Evolutionary conservation across 2,113 vertebrate species (phyloP).

Genomic region (Dromiciops gliroides): DNA sequence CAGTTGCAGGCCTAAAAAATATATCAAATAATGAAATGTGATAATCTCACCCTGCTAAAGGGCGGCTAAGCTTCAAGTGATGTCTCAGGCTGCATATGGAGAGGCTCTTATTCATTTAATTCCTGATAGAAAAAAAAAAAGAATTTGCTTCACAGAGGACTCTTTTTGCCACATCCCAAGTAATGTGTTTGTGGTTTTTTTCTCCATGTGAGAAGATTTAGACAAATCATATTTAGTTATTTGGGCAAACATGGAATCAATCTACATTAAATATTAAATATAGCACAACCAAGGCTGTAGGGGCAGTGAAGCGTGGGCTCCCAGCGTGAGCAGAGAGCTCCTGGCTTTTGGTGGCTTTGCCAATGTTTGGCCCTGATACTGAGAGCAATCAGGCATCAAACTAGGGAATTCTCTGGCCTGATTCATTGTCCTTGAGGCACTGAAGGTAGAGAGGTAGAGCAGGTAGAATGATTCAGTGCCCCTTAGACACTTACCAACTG

Average conservation of each 20-base stretch:
- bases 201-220: slow-evolving; percentile 45
- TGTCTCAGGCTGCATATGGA: slow-evolving; percentile 35
- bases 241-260: slow-evolving; percentile 48
- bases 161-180: slow-evolving; percentile 17
- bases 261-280: slow-evolving; percentile 26
- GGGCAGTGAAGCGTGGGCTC: slow-evolving; percentile 5
- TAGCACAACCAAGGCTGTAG: slow-evolving; percentile 12
- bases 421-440: neutral
- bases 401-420: neutral
- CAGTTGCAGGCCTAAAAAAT: slow-evolving; percentile 68
- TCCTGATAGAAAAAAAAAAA: slow-evolving; percentile 10
- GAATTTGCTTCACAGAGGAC: neutral
- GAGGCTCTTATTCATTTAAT: slow-evolving; percentile 63
- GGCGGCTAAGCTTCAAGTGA: slow-evolving; percentile 34
- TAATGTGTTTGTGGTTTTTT: slow-evolving; percentile 22
- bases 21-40: slow-evolving; percentile 74
- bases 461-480: neutral
- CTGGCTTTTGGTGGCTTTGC: neutral
- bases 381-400: neutral
- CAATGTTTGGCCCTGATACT: neutral
- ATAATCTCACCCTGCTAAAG: slow-evolving; percentile 72
- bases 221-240: slow-evolving; percentile 49
- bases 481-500: neutral
- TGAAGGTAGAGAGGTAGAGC: neutral
- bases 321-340: neutral